Base-by-base conservation (phyloP, 1,140 invertebrate genomes). In the Aradophagus sp. region DNA sequence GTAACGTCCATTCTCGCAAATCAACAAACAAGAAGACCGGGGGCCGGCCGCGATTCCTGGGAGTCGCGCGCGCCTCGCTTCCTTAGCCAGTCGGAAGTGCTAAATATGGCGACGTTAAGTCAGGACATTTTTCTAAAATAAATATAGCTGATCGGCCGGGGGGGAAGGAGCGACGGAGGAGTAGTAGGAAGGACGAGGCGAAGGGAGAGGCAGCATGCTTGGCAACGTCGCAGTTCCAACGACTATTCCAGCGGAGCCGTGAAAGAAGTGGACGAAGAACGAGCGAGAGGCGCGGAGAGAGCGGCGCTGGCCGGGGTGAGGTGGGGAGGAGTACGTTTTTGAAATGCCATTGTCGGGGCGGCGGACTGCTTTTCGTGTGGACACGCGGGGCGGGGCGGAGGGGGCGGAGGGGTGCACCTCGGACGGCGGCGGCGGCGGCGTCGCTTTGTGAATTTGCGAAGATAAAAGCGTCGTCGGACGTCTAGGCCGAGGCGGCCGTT, bases 391-490 rank as follows among this genome's bases (percentile, higher is more conserved):
- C 20, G 16, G 32, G 20, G 20, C 16, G 41, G 16, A 36, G 29
- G 14, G 45, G 50, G 48, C 55, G 27, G 50, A 63, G 41, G 42
- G 42, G 50, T 39, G 62, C 56, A 59, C 47, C 42, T 41, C 55
- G n/a, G 8, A n/a, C n/a, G 2, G 45, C 38, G 36, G 35, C 34
- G 42, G 29, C 7, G 32, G 58, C 26, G 50, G 36, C 55, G 56
- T 44, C 15, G 41, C 53, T 44, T 72, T 66, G 56, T 66, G 31
- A 62, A 73, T 72, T 66, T 44, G 38, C 39, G 32, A 42, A 76
- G 73, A 71, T 76, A 76, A 76, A 81, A 81, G 66, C 68, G 48
- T 53, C 73, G 58, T 59, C 55, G 71, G 73, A 76, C 75, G 79
- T 78, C 80, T 79, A 77, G 76, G 73, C 71, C 34, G 39, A 39